Percentiles rank a stretch among this genome's conserved stretches.
phyloP scores from a whole-genome alignment of 2,113 vertebrate genomes.

The Argyrosomus japonicus region DNA sequence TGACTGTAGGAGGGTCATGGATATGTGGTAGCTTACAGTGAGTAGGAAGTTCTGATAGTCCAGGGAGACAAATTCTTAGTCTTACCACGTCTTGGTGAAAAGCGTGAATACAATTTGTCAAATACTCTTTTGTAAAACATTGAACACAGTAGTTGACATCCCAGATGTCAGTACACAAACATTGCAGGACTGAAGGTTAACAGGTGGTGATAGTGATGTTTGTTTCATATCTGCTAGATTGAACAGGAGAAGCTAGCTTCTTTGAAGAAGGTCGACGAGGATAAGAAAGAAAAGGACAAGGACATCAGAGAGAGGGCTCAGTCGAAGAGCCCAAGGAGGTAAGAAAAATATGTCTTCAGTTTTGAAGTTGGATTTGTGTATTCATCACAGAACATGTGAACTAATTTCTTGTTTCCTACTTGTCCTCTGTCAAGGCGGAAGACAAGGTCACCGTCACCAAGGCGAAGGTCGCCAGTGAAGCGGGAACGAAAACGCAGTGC shows the following conservation, averaged over 20 bases:
- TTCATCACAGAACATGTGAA: not conserved
- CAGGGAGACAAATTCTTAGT: not conserved
- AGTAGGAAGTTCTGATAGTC: not conserved
- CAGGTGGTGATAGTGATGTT: not conserved
- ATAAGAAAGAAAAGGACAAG: slow-evolving; percentile 94
- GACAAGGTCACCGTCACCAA: slow-evolving; percentile 93
- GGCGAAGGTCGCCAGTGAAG: slow-evolving; percentile 91
- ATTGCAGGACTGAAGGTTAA: not conserved
- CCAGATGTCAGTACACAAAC: not conserved
- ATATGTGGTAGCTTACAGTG: not conserved
- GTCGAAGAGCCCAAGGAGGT: slow-evolving; percentile 96
- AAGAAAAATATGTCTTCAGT: not conserved
- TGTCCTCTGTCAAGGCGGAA: slow-evolving; percentile 86
- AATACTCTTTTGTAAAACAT: not conserved
- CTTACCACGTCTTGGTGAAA: not conserved
- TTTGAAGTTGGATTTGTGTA: not conserved
- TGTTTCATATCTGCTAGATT: slow-evolving; percentile 82
- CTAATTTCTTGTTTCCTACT: not conserved
- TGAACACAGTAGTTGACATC: too few relatives aligned
- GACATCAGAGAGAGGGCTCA: slow-evolving; percentile 93
- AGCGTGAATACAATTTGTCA: not conserved
- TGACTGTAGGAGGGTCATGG: not conserved
- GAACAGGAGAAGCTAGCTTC: slow-evolving; percentile 98
- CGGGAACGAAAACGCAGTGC: slow-evolving; percentile 95
- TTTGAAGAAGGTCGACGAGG: slow-evolving; percentile 96